Evolutionary conservation across 1,140 invertebrate genomes (phyloP).

Genomic region (Carcinoscorpius rotundicauda): DNA sequence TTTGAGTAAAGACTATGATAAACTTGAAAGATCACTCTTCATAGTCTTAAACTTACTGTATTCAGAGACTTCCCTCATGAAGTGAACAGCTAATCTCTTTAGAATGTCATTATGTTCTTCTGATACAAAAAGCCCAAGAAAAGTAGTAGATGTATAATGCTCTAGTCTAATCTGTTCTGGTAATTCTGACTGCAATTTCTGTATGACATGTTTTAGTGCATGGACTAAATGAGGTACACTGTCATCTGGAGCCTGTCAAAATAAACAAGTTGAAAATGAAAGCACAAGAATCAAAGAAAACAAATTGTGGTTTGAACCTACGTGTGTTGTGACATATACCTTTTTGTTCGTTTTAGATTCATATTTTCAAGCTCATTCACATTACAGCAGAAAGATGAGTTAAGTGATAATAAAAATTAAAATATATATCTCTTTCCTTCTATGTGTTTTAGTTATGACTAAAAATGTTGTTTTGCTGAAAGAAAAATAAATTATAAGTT

Average conservation of each 20-base stretch:
- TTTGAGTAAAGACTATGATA: no score
- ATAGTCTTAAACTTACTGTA: slow-evolving; percentile 43
- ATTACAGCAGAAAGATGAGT: no score
- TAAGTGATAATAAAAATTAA: no score
- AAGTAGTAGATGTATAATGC: slow-evolving; percentile 68
- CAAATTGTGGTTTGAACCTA: background rate
- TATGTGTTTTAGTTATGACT: no score
- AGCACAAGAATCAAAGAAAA: slow-evolving; percentile 6
- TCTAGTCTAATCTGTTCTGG: slow-evolving; percentile 53
- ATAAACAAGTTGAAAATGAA: slow-evolving; percentile 10
- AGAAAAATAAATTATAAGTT: no score
- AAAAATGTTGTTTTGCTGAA: no score
- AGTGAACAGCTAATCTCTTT: slow-evolving; percentile 56
- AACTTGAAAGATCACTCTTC: no score
- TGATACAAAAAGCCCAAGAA: slow-evolving; percentile 72
- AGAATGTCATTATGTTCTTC: slow-evolving; percentile 61
- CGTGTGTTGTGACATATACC: background rate
- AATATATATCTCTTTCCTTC: no score
- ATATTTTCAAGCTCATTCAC: no score
- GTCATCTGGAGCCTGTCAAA: slow-evolving; percentile 54
- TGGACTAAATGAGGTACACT: slow-evolving; percentile 49
- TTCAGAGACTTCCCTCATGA: slow-evolving; percentile 59
- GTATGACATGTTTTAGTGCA: slow-evolving; percentile 50
- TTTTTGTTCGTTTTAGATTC: no score
- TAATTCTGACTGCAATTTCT: slow-evolving; percentile 40